A percentile compares a stretch with the other conserved stretches of the same genome.
Evolutionary conservation across 1,140 invertebrate genomes (phyloP).

Genomic region (Trichogramma pretiosum): DNA sequence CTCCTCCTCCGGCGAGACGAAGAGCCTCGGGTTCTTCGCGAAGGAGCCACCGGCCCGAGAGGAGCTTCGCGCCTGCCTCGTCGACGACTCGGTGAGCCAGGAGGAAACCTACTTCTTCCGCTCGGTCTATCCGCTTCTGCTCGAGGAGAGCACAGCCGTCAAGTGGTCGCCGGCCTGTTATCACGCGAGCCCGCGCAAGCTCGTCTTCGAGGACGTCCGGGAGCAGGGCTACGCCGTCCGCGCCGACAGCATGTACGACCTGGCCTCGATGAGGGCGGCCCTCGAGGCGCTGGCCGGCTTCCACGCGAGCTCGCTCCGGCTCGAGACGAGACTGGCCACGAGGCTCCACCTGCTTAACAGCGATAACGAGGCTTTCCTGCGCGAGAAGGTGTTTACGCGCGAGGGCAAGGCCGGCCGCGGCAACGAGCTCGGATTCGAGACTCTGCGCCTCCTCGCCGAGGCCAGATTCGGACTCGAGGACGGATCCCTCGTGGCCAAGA

Average conservation of each 20-base stretch:
- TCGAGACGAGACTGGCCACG: background rate
- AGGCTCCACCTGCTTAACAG: background rate
- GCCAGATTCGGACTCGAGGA: conserved; percentile 2
- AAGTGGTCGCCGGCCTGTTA: background rate
- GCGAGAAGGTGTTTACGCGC: conserved; percentile 1
- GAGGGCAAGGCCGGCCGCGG: background rate
- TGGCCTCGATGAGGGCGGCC: background rate
- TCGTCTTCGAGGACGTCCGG: conserved; percentile 2
- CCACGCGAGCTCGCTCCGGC: background rate
- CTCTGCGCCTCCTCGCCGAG: background rate
- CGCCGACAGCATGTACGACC: background rate
- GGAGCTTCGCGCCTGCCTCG: background rate
- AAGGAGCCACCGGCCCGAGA: background rate
- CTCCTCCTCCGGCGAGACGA: too few relatives aligned
- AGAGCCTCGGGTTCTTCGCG: background rate
- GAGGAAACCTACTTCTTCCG: conserved; percentile 9
- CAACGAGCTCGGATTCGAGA: conserved; percentile 1
- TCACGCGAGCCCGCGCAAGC: background rate
- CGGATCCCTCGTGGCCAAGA: background rate
- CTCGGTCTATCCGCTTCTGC: background rate
- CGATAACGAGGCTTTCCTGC: background rate
- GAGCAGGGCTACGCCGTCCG: background rate
- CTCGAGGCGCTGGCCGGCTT: background rate
- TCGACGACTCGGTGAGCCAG: background rate
- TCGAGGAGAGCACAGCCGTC: background rate